Conservation (phyloP, 2,888 invertebrate species). For the Agrotis clavis region DNA sequence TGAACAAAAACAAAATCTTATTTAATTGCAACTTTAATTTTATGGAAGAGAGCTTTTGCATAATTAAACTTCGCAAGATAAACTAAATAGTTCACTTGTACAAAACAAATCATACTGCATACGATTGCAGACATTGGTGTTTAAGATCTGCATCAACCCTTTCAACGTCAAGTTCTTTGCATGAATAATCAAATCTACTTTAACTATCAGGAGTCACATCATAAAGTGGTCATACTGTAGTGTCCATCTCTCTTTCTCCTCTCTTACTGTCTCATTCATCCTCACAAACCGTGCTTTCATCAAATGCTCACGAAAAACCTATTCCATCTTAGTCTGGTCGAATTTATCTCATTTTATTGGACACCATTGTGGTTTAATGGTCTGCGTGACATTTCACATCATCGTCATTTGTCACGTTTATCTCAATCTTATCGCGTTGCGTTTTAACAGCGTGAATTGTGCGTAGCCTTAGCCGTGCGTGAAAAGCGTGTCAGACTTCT, state of each 20-base stretch:
- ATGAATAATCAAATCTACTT: not conserved
- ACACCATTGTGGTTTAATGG: slow-evolving; percentile 63
- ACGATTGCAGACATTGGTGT: not conserved
- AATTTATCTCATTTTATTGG: slow-evolving; percentile 64
- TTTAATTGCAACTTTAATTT: not conserved
- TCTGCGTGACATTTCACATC: slow-evolving; percentile 70
- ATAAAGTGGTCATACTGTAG: not conserved
- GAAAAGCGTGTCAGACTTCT: slow-evolving; percentile 56
- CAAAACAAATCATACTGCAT: not conserved
- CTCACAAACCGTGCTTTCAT: slow-evolving; percentile 21
- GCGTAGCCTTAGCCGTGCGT: slow-evolving; percentile 56
- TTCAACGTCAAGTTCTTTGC: not conserved
- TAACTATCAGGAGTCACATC: slow-evolving; percentile 3
- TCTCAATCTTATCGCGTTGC: slow-evolving; percentile 67
- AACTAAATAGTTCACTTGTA: not conserved
- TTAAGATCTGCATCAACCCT: not conserved
- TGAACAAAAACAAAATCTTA: not conserved
- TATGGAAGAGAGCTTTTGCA: not conserved
- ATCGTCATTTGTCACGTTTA: slow-evolving; percentile 70
- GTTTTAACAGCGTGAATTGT: slow-evolving; percentile 66
- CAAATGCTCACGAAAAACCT: slow-evolving; percentile 51
- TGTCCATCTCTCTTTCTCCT: slow-evolving; percentile 4
- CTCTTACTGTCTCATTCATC: slow-evolving; percentile 5
- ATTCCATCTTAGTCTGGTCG: slow-evolving; percentile 45
- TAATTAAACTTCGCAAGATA: not conserved